Evolutionary conservation across 2,888 invertebrate genomes (phyloP), one percentile per base, ranked within the genome.

Genomic region (Ametastegia equiseti): DNA sequence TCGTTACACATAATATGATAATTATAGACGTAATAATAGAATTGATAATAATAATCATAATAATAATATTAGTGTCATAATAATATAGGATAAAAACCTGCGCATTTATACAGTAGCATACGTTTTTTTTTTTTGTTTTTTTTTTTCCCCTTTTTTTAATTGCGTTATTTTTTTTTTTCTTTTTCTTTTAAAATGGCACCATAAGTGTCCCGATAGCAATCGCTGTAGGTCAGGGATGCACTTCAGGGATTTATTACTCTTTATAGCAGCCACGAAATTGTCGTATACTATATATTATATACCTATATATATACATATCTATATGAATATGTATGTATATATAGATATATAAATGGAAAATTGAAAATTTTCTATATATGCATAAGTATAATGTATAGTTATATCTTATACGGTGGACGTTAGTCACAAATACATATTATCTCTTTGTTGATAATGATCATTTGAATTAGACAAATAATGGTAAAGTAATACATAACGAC

Each of bases 61-160:
- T 78, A 78, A 78, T 78, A 60, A 60, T 78, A 78, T 15, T 63
- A 78, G 60, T 78, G 42, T 78, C 57, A 60, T 60, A 42, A 54
- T 50, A 19, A 30, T 23, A 71, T 60, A 78, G 60, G 60, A 78
- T 60, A 78, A 78, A 78, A 78, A 78, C 78, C 63, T 60, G 57
- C 47, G 78, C 78, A 78, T 78, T 78, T 78, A 42, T 78, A 78
- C 78, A 78, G 60, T 78, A 78, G 78, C 78, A 60, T 78, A 78
- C 39, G 33, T 73, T 47, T 73, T 47, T 19, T 77, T n/a, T 47
- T 75, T 73, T 6, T 54, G 6, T 54, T 39, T 77, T 77, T 57
- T 42, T 50, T 1, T 33, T 27, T 45, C 27, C 11, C 47, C 33
- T 69, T 36, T 36, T 42, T 39, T 42, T 42, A 15, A 23, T 63